phyloP scores from a whole-genome alignment of 2,888 invertebrate species.

The Sphaerophoria rueppellii region DNA sequence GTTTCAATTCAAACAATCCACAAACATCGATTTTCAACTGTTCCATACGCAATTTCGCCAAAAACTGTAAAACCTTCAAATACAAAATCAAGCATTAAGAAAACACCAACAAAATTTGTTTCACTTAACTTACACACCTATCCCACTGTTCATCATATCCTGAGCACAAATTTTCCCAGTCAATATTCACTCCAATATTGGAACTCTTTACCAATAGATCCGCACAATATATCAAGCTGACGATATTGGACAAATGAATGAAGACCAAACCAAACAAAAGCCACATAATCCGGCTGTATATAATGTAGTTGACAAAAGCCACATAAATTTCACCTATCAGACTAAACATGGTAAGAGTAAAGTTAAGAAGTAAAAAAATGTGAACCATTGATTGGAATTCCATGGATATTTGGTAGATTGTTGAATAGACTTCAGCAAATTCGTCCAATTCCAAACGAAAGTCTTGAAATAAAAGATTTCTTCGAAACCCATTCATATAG shows the following conservation, averaged over 20 bases:
- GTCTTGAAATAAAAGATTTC: conserved; percentile 77
- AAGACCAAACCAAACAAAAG: conserved; percentile 72
- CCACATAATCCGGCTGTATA: conserved; percentile 63
- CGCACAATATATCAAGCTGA: conserved; percentile 76
- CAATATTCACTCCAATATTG: conserved; percentile 74
- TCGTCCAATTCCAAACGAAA: conserved; percentile 77
- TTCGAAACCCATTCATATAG: conserved; percentile 71
- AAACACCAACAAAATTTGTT: neutral
- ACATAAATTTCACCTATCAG: conserved; percentile 76
- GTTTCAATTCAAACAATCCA: conserved; percentile 18
- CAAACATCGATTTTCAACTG: neutral
- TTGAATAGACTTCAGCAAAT: conserved; percentile 75
- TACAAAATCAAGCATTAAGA: neutral
- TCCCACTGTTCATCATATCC: conserved; percentile 78
- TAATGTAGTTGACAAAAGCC: conserved; percentile 75
- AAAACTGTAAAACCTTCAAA: conserved; percentile 7
- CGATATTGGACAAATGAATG: conserved; percentile 76
- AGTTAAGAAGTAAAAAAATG: conserved; percentile 77
- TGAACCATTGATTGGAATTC: conserved; percentile 76
- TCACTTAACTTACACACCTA: conserved; percentile 75
- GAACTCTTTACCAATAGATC: conserved; percentile 76
- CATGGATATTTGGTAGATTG: conserved; percentile 75
- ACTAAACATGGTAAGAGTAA: conserved; percentile 77
- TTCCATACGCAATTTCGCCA: neutral
- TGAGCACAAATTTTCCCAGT: conserved; percentile 76